phyloP scores from a whole-genome alignment of 2,797 vertebrate species.

The Echiichthys vipera region DNA sequence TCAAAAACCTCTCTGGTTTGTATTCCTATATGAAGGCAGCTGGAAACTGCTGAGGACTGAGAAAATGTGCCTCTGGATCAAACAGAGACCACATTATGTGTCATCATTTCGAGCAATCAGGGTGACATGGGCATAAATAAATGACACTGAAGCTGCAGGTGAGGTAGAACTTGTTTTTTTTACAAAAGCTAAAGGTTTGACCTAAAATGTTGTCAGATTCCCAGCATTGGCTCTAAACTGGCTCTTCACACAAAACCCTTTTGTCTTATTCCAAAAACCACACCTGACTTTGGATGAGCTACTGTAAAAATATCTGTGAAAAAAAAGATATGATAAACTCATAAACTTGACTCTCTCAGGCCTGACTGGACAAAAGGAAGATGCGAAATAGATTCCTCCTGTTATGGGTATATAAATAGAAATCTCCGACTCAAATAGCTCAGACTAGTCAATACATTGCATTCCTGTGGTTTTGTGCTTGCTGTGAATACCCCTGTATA shows the following conservation, averaged over 20 bases:
- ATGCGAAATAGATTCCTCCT: constrained; percentile 9
- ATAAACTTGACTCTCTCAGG: constrained; percentile 31
- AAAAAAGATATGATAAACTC: constrained; percentile 40
- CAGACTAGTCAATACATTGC: constrained; percentile 30
- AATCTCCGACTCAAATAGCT: constrained; percentile 30
- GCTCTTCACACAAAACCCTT: not conserved
- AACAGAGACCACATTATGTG: constrained; percentile 8
- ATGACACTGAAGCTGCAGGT: not conserved
- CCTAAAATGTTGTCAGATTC: constrained; percentile 24
- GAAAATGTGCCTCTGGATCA: constrained; percentile 17
- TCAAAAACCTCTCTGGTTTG: constrained; percentile 33
- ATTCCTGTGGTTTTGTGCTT: constrained; percentile 24
- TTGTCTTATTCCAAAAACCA: not conserved
- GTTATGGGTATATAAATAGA: constrained; percentile 42
- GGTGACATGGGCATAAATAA: not conserved
- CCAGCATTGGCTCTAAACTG: constrained; percentile 1
- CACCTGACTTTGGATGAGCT: not conserved
- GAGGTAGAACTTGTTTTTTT: not conserved
- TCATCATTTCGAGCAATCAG: constrained; percentile 4
- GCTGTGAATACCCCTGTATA: constrained; percentile 25
- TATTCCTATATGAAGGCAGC: constrained; percentile 25
- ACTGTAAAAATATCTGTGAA: constrained; percentile 29
- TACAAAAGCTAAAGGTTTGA: constrained; percentile 19
- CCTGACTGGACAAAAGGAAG: constrained; percentile 4
- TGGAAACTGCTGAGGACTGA: constrained; percentile 37